phyloP scores from a whole-genome alignment of 1,140 invertebrate genomes.

The Drosophila nasuta region DNA sequence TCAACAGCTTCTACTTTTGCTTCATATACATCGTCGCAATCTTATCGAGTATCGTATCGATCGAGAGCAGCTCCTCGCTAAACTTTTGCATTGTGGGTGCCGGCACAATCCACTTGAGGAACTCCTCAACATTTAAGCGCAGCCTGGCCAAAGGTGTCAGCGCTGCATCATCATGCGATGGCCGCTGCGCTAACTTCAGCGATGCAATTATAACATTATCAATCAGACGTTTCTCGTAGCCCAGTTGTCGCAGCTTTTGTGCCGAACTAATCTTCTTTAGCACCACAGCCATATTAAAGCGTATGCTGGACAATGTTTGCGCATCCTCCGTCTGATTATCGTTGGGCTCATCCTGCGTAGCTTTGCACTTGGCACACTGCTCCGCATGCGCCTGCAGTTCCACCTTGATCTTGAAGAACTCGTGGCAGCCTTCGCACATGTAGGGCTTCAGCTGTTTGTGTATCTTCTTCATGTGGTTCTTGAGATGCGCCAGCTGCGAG shows the following conservation, averaged over 20 bases:
- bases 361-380: slow-evolving; percentile 62
- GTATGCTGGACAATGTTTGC: slow-evolving; percentile 88
- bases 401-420: slow-evolving; percentile 91
- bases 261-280: slow-evolving; percentile 93
- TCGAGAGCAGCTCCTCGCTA: slow-evolving; percentile 89
- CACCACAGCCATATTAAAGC: slow-evolving; percentile 91
- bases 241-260: slow-evolving; percentile 90
- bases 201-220: slow-evolving; percentile 93
- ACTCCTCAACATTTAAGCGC: slow-evolving; percentile 90
- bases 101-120: slow-evolving; percentile 93
- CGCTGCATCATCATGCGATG: slow-evolving; percentile 86
- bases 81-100: slow-evolving; percentile 91
- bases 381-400: slow-evolving; percentile 86
- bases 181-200: slow-evolving; percentile 89
- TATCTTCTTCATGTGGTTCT: slow-evolving; percentile 93
- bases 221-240: slow-evolving; percentile 92
- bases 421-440: slow-evolving; percentile 88
- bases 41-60: slow-evolving; percentile 91
- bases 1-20: slow-evolving; percentile 61
- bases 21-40: slow-evolving; percentile 83
- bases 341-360: slow-evolving; percentile 40
- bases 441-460: slow-evolving; percentile 91
- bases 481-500: slow-evolving; percentile 92
- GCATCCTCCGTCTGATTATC: slow-evolving; percentile 55
- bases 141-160: slow-evolving; percentile 87